These are phyloP conservation scores for Albula glossodonta DNA, from an alignment of 2,113 vertebrate genomes.

Conservation along the genomic window DNA sequence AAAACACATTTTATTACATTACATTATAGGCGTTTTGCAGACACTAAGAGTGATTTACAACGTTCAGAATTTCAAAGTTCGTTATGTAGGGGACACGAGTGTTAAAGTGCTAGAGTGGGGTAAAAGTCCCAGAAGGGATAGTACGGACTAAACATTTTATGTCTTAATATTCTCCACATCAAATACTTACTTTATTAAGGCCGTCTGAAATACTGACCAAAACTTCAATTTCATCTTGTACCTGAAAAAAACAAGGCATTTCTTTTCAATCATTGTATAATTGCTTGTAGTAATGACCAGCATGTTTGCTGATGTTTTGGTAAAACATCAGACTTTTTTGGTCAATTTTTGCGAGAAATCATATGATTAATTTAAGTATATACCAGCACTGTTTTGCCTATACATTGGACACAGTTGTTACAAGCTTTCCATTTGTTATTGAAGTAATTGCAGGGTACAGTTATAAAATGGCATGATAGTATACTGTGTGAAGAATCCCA, in stretches of 20 bases:
- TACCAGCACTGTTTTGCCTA: background rate
- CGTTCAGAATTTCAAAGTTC: too few relatives aligned
- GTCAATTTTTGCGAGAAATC: background rate
- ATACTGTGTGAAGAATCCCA: background rate
- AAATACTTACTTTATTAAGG: slow-evolving; percentile 81
- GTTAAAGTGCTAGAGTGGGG: too few relatives aligned
- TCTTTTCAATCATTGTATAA: background rate
- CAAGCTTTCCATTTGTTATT: too few relatives aligned
- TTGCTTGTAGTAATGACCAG: background rate
- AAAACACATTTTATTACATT: too few relatives aligned
- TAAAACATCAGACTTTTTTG: too few relatives aligned
- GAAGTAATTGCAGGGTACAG: background rate
- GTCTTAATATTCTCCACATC: background rate
- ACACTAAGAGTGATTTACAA: too few relatives aligned
- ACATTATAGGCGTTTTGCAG: too few relatives aligned
- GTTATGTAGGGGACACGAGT: too few relatives aligned
- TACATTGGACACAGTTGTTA: background rate
- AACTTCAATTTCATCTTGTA: slow-evolving; percentile 82
- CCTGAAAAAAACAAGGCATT: slow-evolving; percentile 63
- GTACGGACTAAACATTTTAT: background rate
- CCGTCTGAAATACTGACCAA: slow-evolving; percentile 92
- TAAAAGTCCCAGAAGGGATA: too few relatives aligned
- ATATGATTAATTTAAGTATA: background rate
- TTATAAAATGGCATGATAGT: background rate
- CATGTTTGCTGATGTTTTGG: background rate